Percentiles rank a stretch among this genome's conserved stretches.
phyloP scores from a whole-genome alignment of 2,888 invertebrate genomes.

The Melipona beecheii region DNA sequence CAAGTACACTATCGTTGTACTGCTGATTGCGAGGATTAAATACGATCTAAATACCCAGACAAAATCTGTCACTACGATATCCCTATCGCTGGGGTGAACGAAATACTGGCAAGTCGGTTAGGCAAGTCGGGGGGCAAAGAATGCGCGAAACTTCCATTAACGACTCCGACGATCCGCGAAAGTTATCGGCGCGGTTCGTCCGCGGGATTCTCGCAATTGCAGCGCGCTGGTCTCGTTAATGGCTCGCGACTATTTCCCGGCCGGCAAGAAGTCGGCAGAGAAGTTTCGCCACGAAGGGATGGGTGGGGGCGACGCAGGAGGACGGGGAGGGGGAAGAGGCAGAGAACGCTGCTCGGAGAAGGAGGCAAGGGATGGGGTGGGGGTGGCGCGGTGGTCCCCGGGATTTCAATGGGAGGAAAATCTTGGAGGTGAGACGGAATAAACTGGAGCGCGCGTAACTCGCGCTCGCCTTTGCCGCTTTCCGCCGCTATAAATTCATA shows the following conservation, averaged over 20 bases:
- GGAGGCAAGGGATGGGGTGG: background rate
- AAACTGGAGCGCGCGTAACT: slow-evolving; percentile 77
- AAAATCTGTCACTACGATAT: too few relatives aligned
- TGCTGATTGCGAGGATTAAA: too few relatives aligned
- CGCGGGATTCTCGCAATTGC: slow-evolving; percentile 59
- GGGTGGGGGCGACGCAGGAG: too few relatives aligned
- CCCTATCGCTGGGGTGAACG: background rate
- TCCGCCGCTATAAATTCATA: slow-evolving; percentile 84
- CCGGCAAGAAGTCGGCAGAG: slow-evolving; percentile 26
- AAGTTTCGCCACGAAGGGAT: slow-evolving; percentile 20
- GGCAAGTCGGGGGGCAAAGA: background rate
- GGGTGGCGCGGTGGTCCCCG: slow-evolving; percentile 16
- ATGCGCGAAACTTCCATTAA: slow-evolving; percentile 39
- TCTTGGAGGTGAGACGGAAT: slow-evolving; percentile 74
- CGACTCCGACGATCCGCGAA: slow-evolving; percentile 46
- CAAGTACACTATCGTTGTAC: too few relatives aligned
- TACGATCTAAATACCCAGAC: too few relatives aligned
- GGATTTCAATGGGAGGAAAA: slow-evolving; percentile 76
- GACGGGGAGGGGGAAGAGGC: slow-evolving; percentile 6
- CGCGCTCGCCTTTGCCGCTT: slow-evolving; percentile 78
- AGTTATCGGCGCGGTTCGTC: slow-evolving; percentile 49
- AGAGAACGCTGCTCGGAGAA: background rate
- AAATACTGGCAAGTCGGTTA: background rate
- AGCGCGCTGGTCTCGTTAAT: slow-evolving; percentile 59
- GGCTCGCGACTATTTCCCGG: slow-evolving; percentile 65